phyloP scores from a whole-genome alignment of 2,797 vertebrate species.

The Tangara arthus region DNA sequence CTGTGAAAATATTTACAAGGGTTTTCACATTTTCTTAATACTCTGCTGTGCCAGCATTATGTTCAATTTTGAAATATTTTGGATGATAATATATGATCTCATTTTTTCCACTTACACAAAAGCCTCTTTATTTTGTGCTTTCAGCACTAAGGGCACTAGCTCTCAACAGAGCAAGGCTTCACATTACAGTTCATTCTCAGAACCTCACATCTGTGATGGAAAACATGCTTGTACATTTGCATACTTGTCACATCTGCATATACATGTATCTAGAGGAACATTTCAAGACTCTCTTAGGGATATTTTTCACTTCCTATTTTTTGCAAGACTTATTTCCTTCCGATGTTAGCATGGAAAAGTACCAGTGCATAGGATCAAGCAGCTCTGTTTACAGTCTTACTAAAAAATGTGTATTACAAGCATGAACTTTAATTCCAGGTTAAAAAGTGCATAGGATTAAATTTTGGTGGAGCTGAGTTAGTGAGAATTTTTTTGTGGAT shows the following conservation, averaged over 20 bases:
- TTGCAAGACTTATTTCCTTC: neutral
- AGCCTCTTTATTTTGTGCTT: neutral
- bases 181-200: neutral
- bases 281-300: neutral
- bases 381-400: neutral
- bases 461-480: neutral
- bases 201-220: neutral
- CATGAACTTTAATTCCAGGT: neutral
- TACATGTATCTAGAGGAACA: neutral
- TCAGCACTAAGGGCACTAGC: neutral
- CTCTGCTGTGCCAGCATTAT: neutral
- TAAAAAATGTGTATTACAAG: neutral
- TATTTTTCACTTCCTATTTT: neutral
- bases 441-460: neutral
- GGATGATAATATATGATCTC: neutral
- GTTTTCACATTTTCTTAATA: neutral
- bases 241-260: neutral
- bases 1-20: neutral
- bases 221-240: neutral
- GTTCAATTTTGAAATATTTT: neutral
- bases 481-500: neutral
- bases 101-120: neutral
- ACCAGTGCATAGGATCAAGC: neutral
- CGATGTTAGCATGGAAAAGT: neutral
- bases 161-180: neutral